Evolutionary conservation across 2,888 invertebrate species (phyloP), one percentile per base, ranked within the genome.

Genomic region (Dasypogon diadema): DNA sequence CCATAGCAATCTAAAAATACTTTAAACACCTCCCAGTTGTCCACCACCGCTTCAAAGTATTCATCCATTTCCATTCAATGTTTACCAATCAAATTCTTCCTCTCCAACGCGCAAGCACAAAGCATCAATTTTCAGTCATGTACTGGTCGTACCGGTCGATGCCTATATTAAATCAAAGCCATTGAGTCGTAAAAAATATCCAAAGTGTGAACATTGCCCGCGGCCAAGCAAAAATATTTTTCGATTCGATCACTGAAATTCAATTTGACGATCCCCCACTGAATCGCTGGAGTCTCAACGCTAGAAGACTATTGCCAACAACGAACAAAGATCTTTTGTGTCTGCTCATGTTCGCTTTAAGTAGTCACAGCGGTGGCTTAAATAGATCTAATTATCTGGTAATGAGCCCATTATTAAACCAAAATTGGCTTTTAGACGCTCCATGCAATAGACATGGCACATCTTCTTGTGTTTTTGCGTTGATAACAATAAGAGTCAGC

Each of bases 381-480:
- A 73, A 56, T 14, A 73, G 73, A 73, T 73, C 73, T 73, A 73
- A 73, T 73, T 73, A 73, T 56, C 56, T 14, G 14, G 56, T 73
- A 56, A 73, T 73, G 56, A 73, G 73, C 42, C 16, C 21, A 73
- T 73, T 73, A 73, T 48, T 37, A 42, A 42, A 16, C 21, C 16
- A 14, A 73, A 73, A 73, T 73, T 73, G 56, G 73, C 73, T 73
- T 73, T 73, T 14, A 42, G 16, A 42, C 2, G 42, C 3, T 12
- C 12, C 12, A 42, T 12, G n/a, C n/a, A n/a, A n/a, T n/a, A n/a
- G n/a, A n/a, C n/a, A n/a, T n/a, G n/a, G n/a, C n/a, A n/a, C 46
- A n/a, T 65, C 42, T 21, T 46, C 46, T 22, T 4, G 22, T 16
- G 2, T 2, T n/a, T 63, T 63, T 30, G 8, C 4, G 1, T 21